Evolutionary conservation across 2,888 invertebrate genomes (phyloP).

Genomic region (Panzeria rudis): DNA sequence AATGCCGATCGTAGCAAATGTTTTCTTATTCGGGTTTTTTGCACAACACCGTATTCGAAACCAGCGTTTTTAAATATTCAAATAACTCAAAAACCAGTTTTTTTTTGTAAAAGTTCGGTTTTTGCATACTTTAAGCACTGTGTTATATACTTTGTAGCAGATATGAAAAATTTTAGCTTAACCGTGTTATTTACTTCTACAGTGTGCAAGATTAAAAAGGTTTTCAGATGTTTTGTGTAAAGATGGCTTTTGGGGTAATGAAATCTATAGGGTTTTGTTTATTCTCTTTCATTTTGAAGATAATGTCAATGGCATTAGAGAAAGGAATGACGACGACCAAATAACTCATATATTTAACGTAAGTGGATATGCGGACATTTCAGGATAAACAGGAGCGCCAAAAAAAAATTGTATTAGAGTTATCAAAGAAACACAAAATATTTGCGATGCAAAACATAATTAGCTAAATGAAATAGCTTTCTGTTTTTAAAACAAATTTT

Average conservation of each 20-base stretch:
- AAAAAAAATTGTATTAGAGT: not conserved
- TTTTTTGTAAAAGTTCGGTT: too few relatives aligned
- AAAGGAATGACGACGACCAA: conserved; percentile 34
- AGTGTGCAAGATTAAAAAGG: conserved; percentile 38
- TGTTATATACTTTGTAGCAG: too few relatives aligned
- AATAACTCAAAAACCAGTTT: too few relatives aligned
- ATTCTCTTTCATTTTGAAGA: conserved; percentile 34
- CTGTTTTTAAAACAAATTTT: too few relatives aligned
- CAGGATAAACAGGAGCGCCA: not conserved
- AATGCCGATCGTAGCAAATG: too few relatives aligned
- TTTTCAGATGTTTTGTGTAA: conserved; percentile 56
- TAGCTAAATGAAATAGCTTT: not conserved
- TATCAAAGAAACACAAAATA: too few relatives aligned
- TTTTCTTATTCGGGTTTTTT: too few relatives aligned
- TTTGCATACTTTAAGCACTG: too few relatives aligned
- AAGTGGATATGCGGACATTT: not conserved
- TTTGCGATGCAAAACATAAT: not conserved
- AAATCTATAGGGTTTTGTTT: conserved; percentile 67
- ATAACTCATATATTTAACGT: conserved; percentile 12
- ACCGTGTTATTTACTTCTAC: conserved; percentile 56
- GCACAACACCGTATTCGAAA: too few relatives aligned
- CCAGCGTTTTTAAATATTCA: too few relatives aligned
- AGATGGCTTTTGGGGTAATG: conserved; percentile 69
- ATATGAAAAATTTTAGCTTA: too few relatives aligned
- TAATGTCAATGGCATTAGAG: conserved; percentile 71